Evolutionary conservation across 2,797 vertebrate species (phyloP).

Genomic region (Lerista edwardsae): DNA sequence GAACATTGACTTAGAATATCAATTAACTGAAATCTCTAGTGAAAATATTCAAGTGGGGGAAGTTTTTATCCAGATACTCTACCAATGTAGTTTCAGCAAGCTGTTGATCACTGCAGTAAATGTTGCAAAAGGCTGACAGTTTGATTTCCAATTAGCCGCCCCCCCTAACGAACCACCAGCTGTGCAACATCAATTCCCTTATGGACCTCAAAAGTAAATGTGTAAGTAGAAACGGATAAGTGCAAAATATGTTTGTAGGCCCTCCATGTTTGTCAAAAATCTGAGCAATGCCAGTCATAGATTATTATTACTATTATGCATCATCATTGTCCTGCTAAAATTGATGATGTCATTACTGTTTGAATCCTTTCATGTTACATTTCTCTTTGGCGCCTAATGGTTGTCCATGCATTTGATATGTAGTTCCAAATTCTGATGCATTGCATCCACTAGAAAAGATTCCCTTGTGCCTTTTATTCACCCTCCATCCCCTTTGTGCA

Average conservation of each 20-base stretch:
- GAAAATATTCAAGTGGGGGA: not conserved
- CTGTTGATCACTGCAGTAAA: slow-evolving; percentile 36
- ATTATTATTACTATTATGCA: slow-evolving; percentile 2
- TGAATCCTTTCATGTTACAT: slow-evolving; percentile 25
- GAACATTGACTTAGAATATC: not conserved
- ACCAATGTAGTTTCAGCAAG: not conserved
- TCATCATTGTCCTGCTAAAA: slow-evolving; percentile 5
- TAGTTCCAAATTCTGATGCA: not conserved
- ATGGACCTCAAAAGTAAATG: slow-evolving; percentile 52
- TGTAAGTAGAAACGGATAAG: slow-evolving; percentile 45
- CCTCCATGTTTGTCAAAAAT: slow-evolving; percentile 17
- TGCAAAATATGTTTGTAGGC: not conserved
- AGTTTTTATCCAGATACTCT: not conserved
- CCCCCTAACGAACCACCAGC: slow-evolving; percentile 3
- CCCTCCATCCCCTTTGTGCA: slow-evolving; percentile 1
- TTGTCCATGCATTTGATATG: slow-evolving; percentile 15
- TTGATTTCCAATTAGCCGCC: slow-evolving; percentile 32
- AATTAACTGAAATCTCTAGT: not conserved
- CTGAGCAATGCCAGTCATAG: slow-evolving; percentile 37
- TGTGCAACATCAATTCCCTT: slow-evolving; percentile 45
- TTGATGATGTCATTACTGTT: slow-evolving; percentile 34
- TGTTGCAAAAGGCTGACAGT: slow-evolving; percentile 43
- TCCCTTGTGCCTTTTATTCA: slow-evolving; percentile 40
- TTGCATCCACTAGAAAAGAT: slow-evolving; percentile 19
- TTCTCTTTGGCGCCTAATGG: slow-evolving; percentile 17